A percentile compares a stretch with the other conserved stretches of the same genome.
phyloP scores from a whole-genome alignment of 2,888 invertebrate species.

The Helleia helle region DNA sequence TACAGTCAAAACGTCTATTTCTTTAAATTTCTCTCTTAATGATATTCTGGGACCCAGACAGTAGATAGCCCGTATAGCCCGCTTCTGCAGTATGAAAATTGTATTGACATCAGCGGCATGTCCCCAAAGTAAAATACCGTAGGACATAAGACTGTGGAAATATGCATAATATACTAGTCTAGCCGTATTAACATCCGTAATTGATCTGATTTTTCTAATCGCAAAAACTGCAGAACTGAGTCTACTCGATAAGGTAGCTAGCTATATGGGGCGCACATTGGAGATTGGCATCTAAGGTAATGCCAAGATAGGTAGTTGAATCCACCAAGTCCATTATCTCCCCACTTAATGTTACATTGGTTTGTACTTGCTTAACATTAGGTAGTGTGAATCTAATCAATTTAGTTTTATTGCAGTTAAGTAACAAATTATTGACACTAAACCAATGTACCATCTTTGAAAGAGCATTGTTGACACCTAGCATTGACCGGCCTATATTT shows the following conservation, averaged over 20 bases:
- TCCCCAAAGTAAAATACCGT: not conserved
- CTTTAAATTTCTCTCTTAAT: too few species aligned
- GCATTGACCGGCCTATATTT: too few species aligned
- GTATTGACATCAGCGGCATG: conserved; percentile 1
- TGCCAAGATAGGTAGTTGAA: not conserved
- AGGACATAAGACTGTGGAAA: not conserved
- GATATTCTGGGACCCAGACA: not conserved
- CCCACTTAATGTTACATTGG: too few species aligned
- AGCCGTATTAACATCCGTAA: not conserved
- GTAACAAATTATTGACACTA: too few species aligned
- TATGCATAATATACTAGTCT: conserved; percentile 4
- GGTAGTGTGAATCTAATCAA: too few species aligned
- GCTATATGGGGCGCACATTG: not conserved
- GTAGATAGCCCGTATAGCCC: conserved; percentile 2
- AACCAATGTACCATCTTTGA: too few species aligned
- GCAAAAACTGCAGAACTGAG: conserved; percentile 1
- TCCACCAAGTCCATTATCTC: too few species aligned
- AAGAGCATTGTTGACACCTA: too few species aligned
- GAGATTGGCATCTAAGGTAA: not conserved
- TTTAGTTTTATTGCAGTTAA: too few species aligned
- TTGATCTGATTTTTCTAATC: conserved; percentile 1
- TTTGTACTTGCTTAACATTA: too few species aligned
- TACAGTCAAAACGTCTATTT: not conserved
- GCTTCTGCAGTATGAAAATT: too few species aligned
- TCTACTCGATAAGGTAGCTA: not conserved